Evolutionary conservation across 2,797 vertebrate species (phyloP).

Genomic region (Phrynocephalus guinanensis): DNA sequence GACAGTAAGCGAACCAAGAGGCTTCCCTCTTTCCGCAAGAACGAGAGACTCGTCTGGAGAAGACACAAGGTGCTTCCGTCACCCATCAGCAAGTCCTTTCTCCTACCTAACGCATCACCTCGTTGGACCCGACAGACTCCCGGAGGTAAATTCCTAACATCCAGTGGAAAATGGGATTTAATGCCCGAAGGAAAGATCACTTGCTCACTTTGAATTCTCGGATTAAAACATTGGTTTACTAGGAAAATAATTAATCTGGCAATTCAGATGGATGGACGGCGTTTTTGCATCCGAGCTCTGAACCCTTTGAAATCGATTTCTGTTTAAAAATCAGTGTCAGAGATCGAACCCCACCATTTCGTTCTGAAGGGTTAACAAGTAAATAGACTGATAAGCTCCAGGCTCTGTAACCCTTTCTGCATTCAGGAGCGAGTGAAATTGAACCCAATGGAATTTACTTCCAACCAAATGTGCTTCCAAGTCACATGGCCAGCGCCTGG

Average conservation of each 20-base stretch:
- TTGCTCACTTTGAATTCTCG: not conserved
- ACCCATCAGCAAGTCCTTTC: too few species aligned
- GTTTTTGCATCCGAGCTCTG: not conserved
- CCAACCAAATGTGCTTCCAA: not conserved
- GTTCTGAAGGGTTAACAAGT: not conserved
- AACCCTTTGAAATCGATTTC: not conserved
- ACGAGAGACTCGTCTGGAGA: too few species aligned
- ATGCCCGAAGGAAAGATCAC: not conserved
- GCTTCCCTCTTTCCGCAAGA: too few species aligned
- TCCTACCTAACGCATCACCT: not conserved
- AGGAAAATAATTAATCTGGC: not conserved
- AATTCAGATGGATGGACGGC: not conserved
- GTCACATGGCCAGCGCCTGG: not conserved
- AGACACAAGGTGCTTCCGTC: too few species aligned
- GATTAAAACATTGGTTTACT: not conserved
- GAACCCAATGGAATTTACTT: not conserved
- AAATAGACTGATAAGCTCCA: not conserved
- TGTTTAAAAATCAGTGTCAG: not conserved
- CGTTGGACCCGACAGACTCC: not conserved
- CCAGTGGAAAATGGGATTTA: too few species aligned
- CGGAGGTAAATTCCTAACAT: not conserved
- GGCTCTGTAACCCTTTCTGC: not conserved
- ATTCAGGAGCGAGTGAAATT: not conserved
- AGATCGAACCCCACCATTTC: not conserved
- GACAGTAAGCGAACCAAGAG: too few species aligned